Evolutionary conservation across 2,888 invertebrate species (phyloP).

Genomic region (Adelphocoris suturalis): DNA sequence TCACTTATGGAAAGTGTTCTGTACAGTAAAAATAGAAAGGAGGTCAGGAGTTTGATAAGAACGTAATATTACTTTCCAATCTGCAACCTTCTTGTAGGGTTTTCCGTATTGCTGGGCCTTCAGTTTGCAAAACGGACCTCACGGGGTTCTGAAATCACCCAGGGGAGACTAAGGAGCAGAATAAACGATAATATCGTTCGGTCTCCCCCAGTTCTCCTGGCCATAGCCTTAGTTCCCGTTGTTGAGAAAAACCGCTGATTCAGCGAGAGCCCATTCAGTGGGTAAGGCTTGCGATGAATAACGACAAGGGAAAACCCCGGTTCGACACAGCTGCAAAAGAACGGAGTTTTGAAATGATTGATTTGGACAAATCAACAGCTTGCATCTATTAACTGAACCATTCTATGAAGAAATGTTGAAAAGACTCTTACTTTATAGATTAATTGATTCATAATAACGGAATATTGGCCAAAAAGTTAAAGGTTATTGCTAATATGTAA

Average conservation of each 20-base stretch:
- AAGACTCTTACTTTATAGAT: no score
- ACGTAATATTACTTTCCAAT: not conserved
- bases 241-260: not conserved
- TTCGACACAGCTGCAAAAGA: not conserved
- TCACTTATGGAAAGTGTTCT: no score
- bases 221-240: not conserved
- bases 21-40: no score
- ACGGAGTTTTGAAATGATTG: not conserved
- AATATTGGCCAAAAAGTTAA: no score
- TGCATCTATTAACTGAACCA: no score
- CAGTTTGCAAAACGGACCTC: not conserved
- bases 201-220: not conserved
- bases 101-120: not conserved
- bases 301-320: not conserved
- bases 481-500: no score
- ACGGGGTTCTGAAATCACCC: not conserved
- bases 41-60: no score
- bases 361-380: not conserved
- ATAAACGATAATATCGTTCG: conserved; percentile 1
- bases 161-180: not conserved
- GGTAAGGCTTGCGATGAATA: not conserved
- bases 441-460: no score
- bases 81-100: not conserved
- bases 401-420: no score
- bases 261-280: not conserved